Evolutionary conservation across 2,888 invertebrate genomes (phyloP).

Genomic region (Sarcophaga caerulescens): DNA sequence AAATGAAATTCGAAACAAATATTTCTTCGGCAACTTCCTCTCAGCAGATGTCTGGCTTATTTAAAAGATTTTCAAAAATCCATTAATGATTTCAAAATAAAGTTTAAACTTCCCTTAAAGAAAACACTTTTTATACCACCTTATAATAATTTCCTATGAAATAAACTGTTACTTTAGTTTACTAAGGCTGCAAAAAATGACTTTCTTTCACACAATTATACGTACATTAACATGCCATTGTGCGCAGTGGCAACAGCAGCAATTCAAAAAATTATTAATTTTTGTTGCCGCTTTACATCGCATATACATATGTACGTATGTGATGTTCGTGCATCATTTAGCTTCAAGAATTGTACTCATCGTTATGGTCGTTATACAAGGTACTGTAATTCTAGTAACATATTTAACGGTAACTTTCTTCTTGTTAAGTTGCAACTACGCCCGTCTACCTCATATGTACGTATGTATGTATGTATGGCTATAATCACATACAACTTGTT

Average conservation of each 20-base stretch:
- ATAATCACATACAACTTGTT: not conserved
- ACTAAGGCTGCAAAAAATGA: not conserved
- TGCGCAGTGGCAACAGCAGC: not conserved
- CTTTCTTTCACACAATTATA: slow-evolving; percentile 62
- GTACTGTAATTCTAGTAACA: slow-evolving; percentile 1
- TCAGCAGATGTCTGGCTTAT: not conserved
- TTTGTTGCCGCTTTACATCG: not conserved
- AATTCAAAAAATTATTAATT: slow-evolving; percentile 13
- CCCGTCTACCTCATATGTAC: slow-evolving; percentile 29
- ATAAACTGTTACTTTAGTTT: not conserved
- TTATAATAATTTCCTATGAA: not conserved
- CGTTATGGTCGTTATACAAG: not conserved
- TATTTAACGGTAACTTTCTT: slow-evolving; percentile 62
- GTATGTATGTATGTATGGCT: not conserved
- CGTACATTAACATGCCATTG: slow-evolving; percentile 3
- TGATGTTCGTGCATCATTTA: not conserved
- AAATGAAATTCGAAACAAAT: too few species aligned
- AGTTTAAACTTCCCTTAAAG: too few species aligned
- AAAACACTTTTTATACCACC: not conserved
- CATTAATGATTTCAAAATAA: not conserved
- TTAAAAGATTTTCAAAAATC: not conserved
- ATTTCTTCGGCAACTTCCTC: too few species aligned
- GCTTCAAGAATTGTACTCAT: not conserved
- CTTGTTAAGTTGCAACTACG: slow-evolving; percentile 50
- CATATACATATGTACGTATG: not conserved